Base-by-base conservation (phyloP, 2,797 vertebrate genomes). In the Danio tinwini region DNA sequence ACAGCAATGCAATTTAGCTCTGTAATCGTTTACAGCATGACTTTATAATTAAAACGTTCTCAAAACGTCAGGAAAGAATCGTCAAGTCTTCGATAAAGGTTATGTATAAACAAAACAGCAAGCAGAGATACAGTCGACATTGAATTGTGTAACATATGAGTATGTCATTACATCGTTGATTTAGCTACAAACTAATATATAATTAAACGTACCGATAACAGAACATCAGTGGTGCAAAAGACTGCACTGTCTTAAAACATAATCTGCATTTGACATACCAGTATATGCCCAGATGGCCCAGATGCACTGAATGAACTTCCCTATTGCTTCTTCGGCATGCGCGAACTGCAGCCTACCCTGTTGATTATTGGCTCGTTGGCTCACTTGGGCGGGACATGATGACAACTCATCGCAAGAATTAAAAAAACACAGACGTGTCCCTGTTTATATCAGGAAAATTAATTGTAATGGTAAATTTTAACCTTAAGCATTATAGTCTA, bases 221-320 rank as follows among this genome's bases (percentile, higher is more conserved):
- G 10, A 59, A 21, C 4, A 50, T 16, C 55, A 19, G 29, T 40
- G 44, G n/a, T 61, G 64, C 21, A 29, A 40, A 21, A 69, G 44
- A 47, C 7, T 40, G n/a, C 11, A 19, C 39, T n/a, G 52, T 52
- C 13, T 55, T 21, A 56, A 16, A 7, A 2, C 17, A 45, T 10
- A 59, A 77, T 42, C 75, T 77, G 75, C 75, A 59, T 52, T 68
- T 40, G 42, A 77, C 63, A 59, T 47, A 45, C 55, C 40, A 76
- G n/a, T 11, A n/a, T 76, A 39, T 37, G 16, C 16, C 52, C 9
- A 17, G 74, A 55, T 59, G n/a, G 29, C 29, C 3, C 1, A 29
- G 12, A 45, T 37, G 53, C 29, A 40, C 29, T 39, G 62, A 14
- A 61, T 58, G 3, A 7, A 50, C 55, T 74, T 74, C 71, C 71